These are phyloP conservation scores for Cetoscarus ocellatus DNA, from an alignment of 2,797 vertebrate species.

Conservation along the genomic window DNA sequence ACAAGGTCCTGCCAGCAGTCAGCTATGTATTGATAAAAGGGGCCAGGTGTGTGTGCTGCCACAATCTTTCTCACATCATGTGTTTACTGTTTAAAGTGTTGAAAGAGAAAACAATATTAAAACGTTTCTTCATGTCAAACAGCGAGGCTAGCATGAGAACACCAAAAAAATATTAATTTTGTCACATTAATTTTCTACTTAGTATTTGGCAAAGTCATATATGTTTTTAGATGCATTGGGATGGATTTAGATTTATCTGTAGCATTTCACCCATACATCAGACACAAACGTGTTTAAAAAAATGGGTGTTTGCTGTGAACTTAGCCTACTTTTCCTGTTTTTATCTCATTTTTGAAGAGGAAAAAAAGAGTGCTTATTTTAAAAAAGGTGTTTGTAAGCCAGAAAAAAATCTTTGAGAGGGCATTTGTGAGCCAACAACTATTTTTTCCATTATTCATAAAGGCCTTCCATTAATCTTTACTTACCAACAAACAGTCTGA, in stretches of 20 bases:
- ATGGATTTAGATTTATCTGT: background rate
- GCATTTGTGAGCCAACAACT: too few species aligned
- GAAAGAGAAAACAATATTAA: conserved; percentile 1
- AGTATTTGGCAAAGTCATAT: background rate
- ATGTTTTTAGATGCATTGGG: background rate
- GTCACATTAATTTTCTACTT: too few species aligned
- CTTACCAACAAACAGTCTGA: too few species aligned
- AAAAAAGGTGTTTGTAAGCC: background rate
- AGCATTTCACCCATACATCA: too few species aligned
- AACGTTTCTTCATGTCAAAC: conserved; percentile 17
- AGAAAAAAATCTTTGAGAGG: background rate
- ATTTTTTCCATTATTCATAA: too few species aligned
- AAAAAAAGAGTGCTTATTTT: background rate
- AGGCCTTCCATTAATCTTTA: too few species aligned
- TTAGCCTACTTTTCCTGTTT: background rate
- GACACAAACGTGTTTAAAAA: background rate
- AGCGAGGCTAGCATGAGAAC: background rate
- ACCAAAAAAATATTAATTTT: too few species aligned
- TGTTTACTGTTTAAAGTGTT: conserved; percentile 27
- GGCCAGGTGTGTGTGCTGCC: conserved; percentile 48
- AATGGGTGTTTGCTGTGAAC: conserved; percentile 2
- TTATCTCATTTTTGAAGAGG: background rate
- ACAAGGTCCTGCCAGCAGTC: conserved; percentile 67
- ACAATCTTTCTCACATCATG: conserved; percentile 31
- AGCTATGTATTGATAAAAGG: conserved; percentile 57